Base-by-base conservation (phyloP, 1,140 invertebrate genomes). In the Atta texana region DNA sequence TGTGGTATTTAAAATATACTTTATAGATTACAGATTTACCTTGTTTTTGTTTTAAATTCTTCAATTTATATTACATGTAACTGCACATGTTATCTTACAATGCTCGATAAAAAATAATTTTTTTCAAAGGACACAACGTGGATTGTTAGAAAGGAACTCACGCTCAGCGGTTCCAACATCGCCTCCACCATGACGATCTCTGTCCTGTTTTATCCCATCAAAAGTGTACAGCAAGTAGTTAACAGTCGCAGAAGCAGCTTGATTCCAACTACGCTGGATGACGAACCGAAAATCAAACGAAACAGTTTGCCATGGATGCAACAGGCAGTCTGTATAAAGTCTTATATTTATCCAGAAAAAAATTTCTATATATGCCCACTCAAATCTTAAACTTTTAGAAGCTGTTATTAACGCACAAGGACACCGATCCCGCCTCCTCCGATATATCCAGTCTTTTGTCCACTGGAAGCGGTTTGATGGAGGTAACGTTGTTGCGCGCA, bases 101-200 rank as follows among this genome's bases (percentile, higher is more conserved):
- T 39, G 18, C 12, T 75, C 0, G 12, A 12, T 39, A n/a, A 63
- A 55, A 81, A 69, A 14, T 81, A 55, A 72, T 49, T 24, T 76
- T 59, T 66, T 44, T 87, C 63, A 7, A 66, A 93, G 93, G 93
- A 91, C 0, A 89, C 80, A 6, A 92, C 89, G 3, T 94, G 93
- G 93, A 85, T 92, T 63, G 87, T 94, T 1, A 92, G 88, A n/a
- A 93, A 93, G 66, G 92, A 93, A 68, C 88, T 94, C 28, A 77
- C 87, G 0, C 89, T 94, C 16, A 94, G 87, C 64, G 93, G 93
- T 8, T 93, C 93, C 8, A 93, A 92, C 12, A 85, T 88, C 39
- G 53, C 87, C n/a, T 96, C 96, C 0, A 92, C 94, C 5, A 94
- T 96, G 85, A 96, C 93, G n/a, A 93, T 96, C 0, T 96, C 96